Evolutionary conservation across 2,797 vertebrate species (phyloP).

Genomic region (Petrocephalus sullivani): DNA sequence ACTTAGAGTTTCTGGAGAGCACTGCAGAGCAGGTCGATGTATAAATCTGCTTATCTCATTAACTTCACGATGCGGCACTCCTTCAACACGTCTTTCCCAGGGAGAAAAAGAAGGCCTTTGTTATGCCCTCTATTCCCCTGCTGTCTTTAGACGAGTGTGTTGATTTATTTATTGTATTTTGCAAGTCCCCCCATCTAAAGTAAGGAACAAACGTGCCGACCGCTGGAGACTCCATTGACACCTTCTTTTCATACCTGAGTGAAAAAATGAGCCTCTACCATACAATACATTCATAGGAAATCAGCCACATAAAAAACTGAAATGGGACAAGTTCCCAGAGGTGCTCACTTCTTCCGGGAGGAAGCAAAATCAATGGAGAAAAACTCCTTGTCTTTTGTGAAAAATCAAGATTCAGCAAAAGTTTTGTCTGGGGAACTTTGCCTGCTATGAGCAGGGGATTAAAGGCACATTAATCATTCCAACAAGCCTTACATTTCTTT

Average conservation of each 20-base stretch:
- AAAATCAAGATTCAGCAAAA: constrained; percentile 65
- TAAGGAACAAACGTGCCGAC: constrained; percentile 69
- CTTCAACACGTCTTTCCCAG: constrained; percentile 19
- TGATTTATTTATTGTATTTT: constrained; percentile 78
- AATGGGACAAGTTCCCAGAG: constrained; percentile 73
- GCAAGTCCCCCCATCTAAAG: constrained; percentile 56
- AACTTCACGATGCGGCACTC: constrained; percentile 37
- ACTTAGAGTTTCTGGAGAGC: neutral
- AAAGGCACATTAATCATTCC: constrained; percentile 69
- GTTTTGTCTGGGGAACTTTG: constrained; percentile 67
- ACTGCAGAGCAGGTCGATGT: constrained; percentile 1
- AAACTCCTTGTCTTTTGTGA: constrained; percentile 70
- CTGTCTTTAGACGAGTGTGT: constrained; percentile 47
- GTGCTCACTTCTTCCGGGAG: constrained; percentile 51
- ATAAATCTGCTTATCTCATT: constrained; percentile 46
- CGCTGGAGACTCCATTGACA: constrained; percentile 74
- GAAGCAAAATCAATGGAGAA: constrained; percentile 65
- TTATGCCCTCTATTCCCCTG: constrained; percentile 32
- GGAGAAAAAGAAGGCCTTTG: constrained; percentile 26
- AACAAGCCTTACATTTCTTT: constrained; percentile 68
- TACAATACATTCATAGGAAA: constrained; percentile 80
- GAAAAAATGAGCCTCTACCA: constrained; percentile 63
- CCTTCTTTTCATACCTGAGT: constrained; percentile 69
- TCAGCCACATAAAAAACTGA: constrained; percentile 77
- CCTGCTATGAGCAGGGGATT: constrained; percentile 40